Percentiles rank a stretch among this genome's conserved stretches.
phyloP scores from a whole-genome alignment of 2,797 vertebrate species.

The Lagocephalus sceleratus region DNA sequence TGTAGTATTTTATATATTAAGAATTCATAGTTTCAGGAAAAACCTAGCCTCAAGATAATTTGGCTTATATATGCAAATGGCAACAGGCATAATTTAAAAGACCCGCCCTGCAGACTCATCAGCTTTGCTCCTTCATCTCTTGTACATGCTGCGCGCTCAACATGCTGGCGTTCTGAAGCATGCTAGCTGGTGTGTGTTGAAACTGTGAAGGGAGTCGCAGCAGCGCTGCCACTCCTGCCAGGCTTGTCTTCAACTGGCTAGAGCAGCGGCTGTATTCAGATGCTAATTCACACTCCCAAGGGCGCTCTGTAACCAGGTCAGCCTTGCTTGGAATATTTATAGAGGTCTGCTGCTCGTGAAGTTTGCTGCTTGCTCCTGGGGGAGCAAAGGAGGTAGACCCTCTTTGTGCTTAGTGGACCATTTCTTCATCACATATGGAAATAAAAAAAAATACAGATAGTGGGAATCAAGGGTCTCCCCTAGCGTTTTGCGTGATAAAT shows the following conservation, averaged over 20 bases:
- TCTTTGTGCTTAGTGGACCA: constrained; percentile 56
- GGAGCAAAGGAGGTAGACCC: constrained; percentile 59
- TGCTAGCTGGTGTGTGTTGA: constrained; percentile 42
- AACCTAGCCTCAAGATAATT: too few species aligned
- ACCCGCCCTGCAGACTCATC: not conserved
- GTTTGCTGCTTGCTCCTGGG: constrained; percentile 62
- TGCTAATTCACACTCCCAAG: constrained; percentile 77
- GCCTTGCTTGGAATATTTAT: constrained; percentile 79
- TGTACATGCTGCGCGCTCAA: constrained; percentile 36
- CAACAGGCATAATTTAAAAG: not conserved
- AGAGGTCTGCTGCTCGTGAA: constrained; percentile 69
- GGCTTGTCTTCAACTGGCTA: constrained; percentile 68
- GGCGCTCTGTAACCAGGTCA: constrained; percentile 80
- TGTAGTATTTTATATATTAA: too few species aligned
- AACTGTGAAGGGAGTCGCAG: constrained; percentile 53
- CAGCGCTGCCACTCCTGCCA: constrained; percentile 58
- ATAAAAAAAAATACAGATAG: constrained; percentile 42
- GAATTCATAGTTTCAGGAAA: too few species aligned
- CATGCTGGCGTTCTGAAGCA: constrained; percentile 37
- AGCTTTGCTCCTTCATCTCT: constrained; percentile 28
- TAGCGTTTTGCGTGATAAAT: constrained; percentile 28
- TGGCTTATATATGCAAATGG: not conserved
- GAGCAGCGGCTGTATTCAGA: constrained; percentile 75
- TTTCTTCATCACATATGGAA: constrained; percentile 41
- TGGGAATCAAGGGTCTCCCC: constrained; percentile 12